Evolutionary conservation across 2,888 invertebrate species (phyloP).

Genomic region (Adelognathus sp.): DNA sequence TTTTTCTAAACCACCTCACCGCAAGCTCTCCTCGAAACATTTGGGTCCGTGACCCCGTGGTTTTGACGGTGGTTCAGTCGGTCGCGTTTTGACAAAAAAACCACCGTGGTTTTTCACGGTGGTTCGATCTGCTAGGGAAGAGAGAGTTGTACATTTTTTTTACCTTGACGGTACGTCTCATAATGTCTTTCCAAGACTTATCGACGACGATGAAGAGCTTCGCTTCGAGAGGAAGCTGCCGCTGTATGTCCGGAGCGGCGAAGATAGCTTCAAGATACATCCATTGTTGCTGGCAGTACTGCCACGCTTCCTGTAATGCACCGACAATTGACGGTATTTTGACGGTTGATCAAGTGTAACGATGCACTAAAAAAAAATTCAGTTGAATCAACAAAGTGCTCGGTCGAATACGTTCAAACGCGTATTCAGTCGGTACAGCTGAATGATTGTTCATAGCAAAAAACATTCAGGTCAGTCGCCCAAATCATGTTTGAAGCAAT

Average conservation of each 20-base stretch:
- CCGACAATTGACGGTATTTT: not conserved
- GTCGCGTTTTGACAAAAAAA: too few species aligned
- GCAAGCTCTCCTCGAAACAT: slow-evolving; percentile 94
- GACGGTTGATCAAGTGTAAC: too few species aligned
- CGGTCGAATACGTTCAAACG: too few species aligned
- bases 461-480: too few species aligned
- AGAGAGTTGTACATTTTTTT: not conserved
- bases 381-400: too few species aligned
- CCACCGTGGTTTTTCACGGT: slow-evolving; percentile 91
- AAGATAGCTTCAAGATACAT: slow-evolving; percentile 97
- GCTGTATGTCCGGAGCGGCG: slow-evolving; percentile 96
- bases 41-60: slow-evolving; percentile 94
- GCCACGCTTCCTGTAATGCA: slow-evolving; percentile 90
- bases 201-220: slow-evolving; percentile 93
- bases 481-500: too few species aligned
- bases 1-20: too few species aligned
- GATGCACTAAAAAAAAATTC: not conserved
- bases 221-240: slow-evolving; percentile 95
- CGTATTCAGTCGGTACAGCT: too few species aligned
- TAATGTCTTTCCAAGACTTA: slow-evolving; percentile 94
- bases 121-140: slow-evolving; percentile 82
- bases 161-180: slow-evolving; percentile 91
- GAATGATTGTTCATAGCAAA: too few species aligned
- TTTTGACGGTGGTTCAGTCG: slow-evolving; percentile 88
- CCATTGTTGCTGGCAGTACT: slow-evolving; percentile 95